Evolutionary conservation across 2,888 invertebrate species (phyloP), one percentile per base, ranked within the genome.

Genomic region (Leptura quadrifasciata): DNA sequence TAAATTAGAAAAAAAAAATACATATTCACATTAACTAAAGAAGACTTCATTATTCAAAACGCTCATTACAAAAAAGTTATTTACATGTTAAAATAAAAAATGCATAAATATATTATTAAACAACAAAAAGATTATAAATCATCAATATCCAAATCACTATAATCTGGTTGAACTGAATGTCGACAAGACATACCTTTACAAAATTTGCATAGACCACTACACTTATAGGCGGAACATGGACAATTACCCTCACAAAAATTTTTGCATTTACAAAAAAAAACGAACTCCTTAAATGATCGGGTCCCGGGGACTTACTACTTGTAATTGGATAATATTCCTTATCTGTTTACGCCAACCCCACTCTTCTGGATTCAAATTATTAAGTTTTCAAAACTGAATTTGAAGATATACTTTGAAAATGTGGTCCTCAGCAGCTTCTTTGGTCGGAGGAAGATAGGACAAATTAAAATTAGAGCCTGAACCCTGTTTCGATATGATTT

Each of bases 31-130:
- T n/a, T 52, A 52, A 52, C 52, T 52, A 52, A 52, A 52, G 52
- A 52, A 52, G 52, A 52, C 52, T 52, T 52, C 12, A n/a, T n/a
- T n/a, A n/a, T n/a, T n/a, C n/a, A n/a, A n/a, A n/a, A n/a, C n/a
- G n/a, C 54, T 54, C 54, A 54, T 54, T 54, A 54, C 18, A 54
- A 54, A 54, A 54, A 54, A 54, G 54, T 54, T 54, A 54, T 54
- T 54, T 54, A 54, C 18, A 54, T 54, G 54, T 54, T 54, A 54
- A 54, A 54, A 54, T 54, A 54, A 54, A 54, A 54, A 17, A 54
- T 54, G 54, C 54, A 54, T 54, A 54, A 54, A 54, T 54, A 54
- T 54, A 54, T 54, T 54, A 54, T 54, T 54, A 54, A 54, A 54
- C 54, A 54, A 54, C 54, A 54, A 54, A 54, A 54, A 54, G 5